These are phyloP conservation scores for Crotalus helleri DNA, from an alignment of 2,113 vertebrate species.

Conservation along the genomic window DNA sequence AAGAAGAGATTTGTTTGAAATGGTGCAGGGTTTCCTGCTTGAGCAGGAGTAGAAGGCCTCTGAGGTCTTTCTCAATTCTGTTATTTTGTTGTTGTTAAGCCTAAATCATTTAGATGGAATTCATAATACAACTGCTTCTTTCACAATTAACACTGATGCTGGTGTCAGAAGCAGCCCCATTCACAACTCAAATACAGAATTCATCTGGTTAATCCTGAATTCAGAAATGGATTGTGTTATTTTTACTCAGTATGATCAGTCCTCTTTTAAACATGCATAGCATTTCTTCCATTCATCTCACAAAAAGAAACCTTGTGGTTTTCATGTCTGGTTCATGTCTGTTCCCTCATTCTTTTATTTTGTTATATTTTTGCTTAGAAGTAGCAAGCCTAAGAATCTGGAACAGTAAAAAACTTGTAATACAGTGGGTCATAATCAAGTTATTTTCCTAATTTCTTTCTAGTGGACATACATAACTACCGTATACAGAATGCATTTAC, in stretches of 20 bases:
- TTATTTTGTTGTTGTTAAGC: background rate
- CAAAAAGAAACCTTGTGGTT: background rate
- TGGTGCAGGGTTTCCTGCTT: background rate
- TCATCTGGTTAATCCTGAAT: background rate
- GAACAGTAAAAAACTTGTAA: background rate
- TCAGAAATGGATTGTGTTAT: constrained; percentile 31
- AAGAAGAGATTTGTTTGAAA: background rate
- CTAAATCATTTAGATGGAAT: background rate
- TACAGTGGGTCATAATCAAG: background rate
- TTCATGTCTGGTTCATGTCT: background rate
- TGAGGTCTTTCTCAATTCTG: background rate
- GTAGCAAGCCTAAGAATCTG: background rate
- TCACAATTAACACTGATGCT: background rate
- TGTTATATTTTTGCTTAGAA: background rate
- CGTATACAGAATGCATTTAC: background rate
- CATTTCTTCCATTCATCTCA: background rate
- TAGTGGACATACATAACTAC: background rate
- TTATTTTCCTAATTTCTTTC: background rate
- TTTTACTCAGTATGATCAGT: background rate
- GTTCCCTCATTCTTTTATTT: background rate
- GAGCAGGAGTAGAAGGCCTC: background rate
- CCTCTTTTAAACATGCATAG: background rate
- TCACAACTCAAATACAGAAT: constrained; percentile 10
- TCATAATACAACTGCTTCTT: background rate
- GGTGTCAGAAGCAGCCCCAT: background rate